phyloP scores from a whole-genome alignment of 2,888 invertebrate genomes.

The Pristionchus mayeri region DNA sequence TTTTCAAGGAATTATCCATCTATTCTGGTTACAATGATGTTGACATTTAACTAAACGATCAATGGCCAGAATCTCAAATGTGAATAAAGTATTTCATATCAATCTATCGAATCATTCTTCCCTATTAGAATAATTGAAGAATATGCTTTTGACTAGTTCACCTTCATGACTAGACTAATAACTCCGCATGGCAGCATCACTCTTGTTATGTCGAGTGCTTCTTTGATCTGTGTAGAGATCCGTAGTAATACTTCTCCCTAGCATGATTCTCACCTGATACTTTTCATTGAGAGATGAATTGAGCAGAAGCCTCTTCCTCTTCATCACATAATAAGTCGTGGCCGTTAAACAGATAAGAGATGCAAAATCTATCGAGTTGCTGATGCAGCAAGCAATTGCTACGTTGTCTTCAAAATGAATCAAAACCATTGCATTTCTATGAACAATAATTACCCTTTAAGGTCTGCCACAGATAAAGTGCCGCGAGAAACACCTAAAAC shows the following conservation, averaged over 20 bases:
- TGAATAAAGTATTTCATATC: too few species aligned
- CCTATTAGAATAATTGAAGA: too few species aligned
- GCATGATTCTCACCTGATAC: neutral
- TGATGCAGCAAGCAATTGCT: neutral
- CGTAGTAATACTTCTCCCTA: neutral
- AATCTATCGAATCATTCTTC: too few species aligned
- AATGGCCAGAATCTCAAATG: too few species aligned
- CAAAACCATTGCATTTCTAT: too few species aligned
- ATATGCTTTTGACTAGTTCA: neutral
- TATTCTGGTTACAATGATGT: too few species aligned
- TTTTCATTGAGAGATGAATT: slow-evolving; percentile 10
- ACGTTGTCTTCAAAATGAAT: neutral
- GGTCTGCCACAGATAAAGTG: neutral
- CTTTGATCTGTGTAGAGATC: neutral
- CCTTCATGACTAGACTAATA: slow-evolving; percentile 4
- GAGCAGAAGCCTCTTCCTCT: neutral
- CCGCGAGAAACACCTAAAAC: neutral
- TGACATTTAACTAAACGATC: too few species aligned
- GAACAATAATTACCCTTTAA: neutral
- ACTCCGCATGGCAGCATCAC: slow-evolving; percentile 22
- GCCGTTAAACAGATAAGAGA: neutral
- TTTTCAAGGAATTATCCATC: too few species aligned
- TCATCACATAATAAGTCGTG: neutral
- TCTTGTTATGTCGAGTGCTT: neutral
- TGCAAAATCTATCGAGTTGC: neutral